phyloP scores from a whole-genome alignment of 2,888 invertebrate species.

The Agrotis ipsilon region DNA sequence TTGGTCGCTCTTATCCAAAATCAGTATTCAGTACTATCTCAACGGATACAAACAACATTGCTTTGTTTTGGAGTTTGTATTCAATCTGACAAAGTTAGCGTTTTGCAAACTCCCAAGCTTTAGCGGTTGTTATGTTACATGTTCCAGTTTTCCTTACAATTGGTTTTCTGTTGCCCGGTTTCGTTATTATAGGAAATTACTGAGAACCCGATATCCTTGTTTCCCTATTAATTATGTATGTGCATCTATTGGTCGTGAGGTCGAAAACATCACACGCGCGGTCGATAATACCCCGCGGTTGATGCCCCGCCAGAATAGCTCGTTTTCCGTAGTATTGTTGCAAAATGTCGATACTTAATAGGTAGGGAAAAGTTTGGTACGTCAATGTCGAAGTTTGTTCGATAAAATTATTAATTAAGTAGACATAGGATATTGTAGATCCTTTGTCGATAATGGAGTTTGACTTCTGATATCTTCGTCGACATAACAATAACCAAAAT shows the following conservation, averaged over 20 bases:
- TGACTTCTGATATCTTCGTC: not conserved
- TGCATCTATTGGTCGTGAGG: constrained; percentile 75
- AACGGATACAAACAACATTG: constrained; percentile 5
- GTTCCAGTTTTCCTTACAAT: constrained; percentile 13
- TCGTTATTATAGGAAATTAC: constrained; percentile 50
- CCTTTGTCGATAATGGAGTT: not conserved
- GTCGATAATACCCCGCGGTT: constrained; percentile 54
- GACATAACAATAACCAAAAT: not conserved
- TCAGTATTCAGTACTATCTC: constrained; percentile 31
- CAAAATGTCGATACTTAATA: constrained; percentile 24
- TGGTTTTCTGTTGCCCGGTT: constrained; percentile 28
- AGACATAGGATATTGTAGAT: not conserved
- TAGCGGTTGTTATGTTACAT: not conserved
- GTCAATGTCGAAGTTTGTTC: constrained; percentile 1
- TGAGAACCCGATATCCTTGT: constrained; percentile 64
- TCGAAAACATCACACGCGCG: constrained; percentile 62
- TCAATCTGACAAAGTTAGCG: constrained; percentile 15
- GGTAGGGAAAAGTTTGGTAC: constrained; percentile 4
- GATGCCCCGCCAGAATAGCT: constrained; percentile 43
- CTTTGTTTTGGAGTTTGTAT: constrained; percentile 23
- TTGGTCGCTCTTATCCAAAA: constrained; percentile 23
- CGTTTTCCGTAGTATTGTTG: constrained; percentile 41
- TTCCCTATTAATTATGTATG: constrained; percentile 78
- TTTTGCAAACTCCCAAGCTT: constrained; percentile 8
- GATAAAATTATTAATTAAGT: constrained; percentile 16